Base-by-base conservation (phyloP, 1,140 invertebrate genomes). In the Brachionus angularis region DNA sequence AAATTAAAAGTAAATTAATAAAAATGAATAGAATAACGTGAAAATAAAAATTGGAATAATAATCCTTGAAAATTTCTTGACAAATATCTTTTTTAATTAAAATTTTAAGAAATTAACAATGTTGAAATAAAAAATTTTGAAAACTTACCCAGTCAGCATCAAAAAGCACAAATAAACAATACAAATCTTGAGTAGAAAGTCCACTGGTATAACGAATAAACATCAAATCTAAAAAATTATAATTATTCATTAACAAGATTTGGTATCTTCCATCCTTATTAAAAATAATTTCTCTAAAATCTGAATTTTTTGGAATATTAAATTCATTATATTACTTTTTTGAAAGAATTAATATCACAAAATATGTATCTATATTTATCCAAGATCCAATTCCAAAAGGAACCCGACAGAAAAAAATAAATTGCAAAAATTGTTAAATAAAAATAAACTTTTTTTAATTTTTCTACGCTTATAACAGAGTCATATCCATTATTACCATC, bases 121-220 rank as follows among this genome's bases (percentile, higher is more conserved):
- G 27, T 2, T 3, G 10, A 12, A 21, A 23, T 23, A 23, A 50
- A 50, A 25, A 27, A 50, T 3, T 3, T 25, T 10, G 4, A 3
- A 50, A 31, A 16, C 3, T 53, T 58, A 58, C 53, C 53, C 53
- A 58, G 39, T 58, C 53, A 39, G 21, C 39, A 39, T 58, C 39
- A 23, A 58, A 58, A 58, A 31, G 39, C 18, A 58, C 25, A 23
- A 58, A 39, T 7, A 58, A 10, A 23, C 53, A 58, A 5, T 58
- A 58, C 3, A 58, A 10, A 42, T 58, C 53, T 39, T 3, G 33
- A 23, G 39, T 58, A n/a, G 39, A 58, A 10, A 58, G 33, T 14
- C 33, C 53, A 14, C 33, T 29, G 2, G 33, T 39, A 36, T 58
- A 29, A 1, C 53, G 33, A 23, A 58, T 4, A 21, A 58, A 23